A percentile compares a stretch with the other conserved stretches of the same genome.
Evolutionary conservation across 2,888 invertebrate genomes (phyloP).

Genomic region (Chrysolina oricalcia): DNA sequence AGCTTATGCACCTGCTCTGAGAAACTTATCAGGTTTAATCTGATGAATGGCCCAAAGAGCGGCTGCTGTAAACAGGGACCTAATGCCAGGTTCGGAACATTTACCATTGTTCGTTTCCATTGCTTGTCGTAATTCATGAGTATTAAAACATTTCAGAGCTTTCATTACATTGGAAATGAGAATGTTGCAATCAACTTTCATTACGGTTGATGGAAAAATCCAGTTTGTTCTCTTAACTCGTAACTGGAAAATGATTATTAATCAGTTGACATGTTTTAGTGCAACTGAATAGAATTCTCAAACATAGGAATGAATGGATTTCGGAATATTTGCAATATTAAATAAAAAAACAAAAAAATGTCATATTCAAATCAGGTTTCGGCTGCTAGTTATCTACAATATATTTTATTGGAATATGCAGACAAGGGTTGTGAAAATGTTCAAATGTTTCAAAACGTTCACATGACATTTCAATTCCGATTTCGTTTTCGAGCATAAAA

Average conservation of each 20-base stretch:
- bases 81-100: conserved; percentile 51
- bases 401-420: too few relatives aligned
- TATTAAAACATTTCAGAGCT: conserved; percentile 53
- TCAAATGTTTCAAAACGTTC: too few relatives aligned
- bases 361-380: too few relatives aligned
- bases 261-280: not conserved
- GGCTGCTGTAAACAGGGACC: conserved; percentile 58
- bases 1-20: conserved; percentile 59
- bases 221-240: not conserved
- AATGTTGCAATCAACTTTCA: not conserved
- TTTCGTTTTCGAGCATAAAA: too few relatives aligned
- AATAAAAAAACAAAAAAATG: too few relatives aligned
- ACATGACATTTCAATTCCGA: too few relatives aligned
- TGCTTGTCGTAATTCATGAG: conserved; percentile 53
- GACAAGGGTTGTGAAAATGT: too few relatives aligned
- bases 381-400: too few relatives aligned
- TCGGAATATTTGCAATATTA: too few relatives aligned
- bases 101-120: conserved; percentile 53
- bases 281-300: too few relatives aligned
- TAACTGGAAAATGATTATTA: not conserved
- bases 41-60: conserved; percentile 61
- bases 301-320: too few relatives aligned
- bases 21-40: conserved; percentile 62
- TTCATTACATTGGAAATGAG: conserved; percentile 11
- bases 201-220: not conserved